phyloP scores from a whole-genome alignment of 2,113 vertebrate genomes.

The Formicarius rufipectus region DNA sequence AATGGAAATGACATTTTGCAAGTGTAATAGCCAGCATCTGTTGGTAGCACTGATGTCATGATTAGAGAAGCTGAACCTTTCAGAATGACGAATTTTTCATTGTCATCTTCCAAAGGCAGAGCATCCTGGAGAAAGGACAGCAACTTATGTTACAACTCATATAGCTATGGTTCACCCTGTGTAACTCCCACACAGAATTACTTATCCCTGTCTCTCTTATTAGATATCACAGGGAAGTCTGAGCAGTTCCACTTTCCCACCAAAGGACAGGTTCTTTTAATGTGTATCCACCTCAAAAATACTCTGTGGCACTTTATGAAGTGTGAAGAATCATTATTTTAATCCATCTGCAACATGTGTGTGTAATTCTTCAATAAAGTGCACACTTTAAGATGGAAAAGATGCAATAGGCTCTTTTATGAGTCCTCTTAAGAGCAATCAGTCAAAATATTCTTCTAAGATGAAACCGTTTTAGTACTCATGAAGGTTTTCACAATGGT shows the following conservation, averaged over 20 bases:
- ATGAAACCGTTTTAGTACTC: background rate
- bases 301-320: background rate
- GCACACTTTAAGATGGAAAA: background rate
- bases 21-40: conserved; percentile 81
- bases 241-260: background rate
- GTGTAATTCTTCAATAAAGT: background rate
- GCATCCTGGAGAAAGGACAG: conserved; percentile 55
- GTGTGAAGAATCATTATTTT: background rate
- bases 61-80: conserved; percentile 29
- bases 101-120: conserved; percentile 47
- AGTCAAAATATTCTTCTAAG: background rate
- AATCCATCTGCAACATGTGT: background rate
- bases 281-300: background rate
- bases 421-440: background rate
- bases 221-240: background rate
- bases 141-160: background rate
- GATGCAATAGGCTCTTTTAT: background rate
- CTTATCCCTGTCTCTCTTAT: background rate
- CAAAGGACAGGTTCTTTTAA: background rate
- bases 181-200: background rate
- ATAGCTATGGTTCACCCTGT: background rate
- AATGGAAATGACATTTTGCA: conserved; percentile 74
- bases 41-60: conserved; percentile 65
- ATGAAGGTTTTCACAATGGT: background rate
- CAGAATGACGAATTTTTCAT: background rate